Percentiles rank a stretch among this genome's conserved stretches.
Conservation (phyloP, 2,797 vertebrate genomes). For the Botia kubotai region DNA sequence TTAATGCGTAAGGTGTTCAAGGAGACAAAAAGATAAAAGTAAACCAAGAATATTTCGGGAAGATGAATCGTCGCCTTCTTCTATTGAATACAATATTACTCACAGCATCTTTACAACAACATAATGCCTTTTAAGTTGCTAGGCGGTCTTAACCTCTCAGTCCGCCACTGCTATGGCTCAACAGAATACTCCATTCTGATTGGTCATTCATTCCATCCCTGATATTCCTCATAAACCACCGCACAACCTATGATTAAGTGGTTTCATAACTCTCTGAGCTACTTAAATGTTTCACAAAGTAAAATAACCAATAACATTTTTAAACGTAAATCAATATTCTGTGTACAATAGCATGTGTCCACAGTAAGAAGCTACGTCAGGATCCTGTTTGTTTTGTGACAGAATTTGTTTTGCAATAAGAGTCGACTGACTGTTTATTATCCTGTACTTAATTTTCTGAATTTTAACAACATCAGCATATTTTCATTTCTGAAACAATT, state of each 20-base stretch:
- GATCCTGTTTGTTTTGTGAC: not conserved
- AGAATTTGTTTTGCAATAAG: not conserved
- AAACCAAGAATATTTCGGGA: constrained; percentile 17
- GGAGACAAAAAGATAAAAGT: constrained; percentile 43
- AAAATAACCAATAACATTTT: not conserved
- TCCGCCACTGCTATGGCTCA: not conserved
- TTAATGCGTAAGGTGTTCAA: constrained; percentile 57
- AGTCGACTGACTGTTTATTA: too few species aligned
- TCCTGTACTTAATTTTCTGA: not conserved
- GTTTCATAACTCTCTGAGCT: not conserved
- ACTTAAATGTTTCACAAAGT: not conserved
- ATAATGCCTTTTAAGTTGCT: not conserved
- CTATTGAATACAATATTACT: constrained; percentile 20
- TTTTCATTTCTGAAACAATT: not conserved
- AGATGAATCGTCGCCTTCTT: constrained; percentile 6
- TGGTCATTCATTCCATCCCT: not conserved
- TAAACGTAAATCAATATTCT: not conserved
- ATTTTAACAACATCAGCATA: not conserved
- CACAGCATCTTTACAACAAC: constrained; percentile 21
- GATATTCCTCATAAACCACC: not conserved
- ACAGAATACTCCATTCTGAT: not conserved
- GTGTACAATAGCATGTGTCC: not conserved
- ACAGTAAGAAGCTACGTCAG: not conserved
- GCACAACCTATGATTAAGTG: not conserved
- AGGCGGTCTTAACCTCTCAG: not conserved